Evolutionary conservation across 1,140 invertebrate genomes (phyloP), one percentile per base, ranked within the genome.

Genomic region (Drosophila sechellia): DNA sequence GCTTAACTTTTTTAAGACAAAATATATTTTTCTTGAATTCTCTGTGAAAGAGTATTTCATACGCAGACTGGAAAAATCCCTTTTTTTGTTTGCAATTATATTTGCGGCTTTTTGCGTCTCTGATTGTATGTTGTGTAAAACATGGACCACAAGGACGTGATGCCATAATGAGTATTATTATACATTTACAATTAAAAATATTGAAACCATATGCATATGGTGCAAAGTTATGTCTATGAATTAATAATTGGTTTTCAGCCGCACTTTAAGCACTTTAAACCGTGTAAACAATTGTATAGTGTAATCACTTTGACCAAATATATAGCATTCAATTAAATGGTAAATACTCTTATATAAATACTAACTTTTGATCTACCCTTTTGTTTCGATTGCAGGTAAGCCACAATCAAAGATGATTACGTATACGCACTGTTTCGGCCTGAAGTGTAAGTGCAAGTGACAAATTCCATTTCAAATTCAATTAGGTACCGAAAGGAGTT

Each of bases 401-500:
- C 66, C 45, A 64, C 49, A 56, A 42, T 45, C 37, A 56, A 63
- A 55, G 55, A 76, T 66, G 50, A 64, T 65, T 59, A 43, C 43
- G 25, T 65, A 76, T 56, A 70, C 42, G 15, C 52, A 56, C 49
- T 48, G 49, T 61, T 34, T 54, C 27, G 22, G 39, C 5, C 8
- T 27, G 34, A 76, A 79, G 56, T 61, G 80, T 84, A 84, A 83
- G 75, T 83, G 69, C 68, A 81, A 77, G 48, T 77, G 52, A 70
- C 49, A 54, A 66, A 57, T 42, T 65, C 20, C 34, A 78, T 52
- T 46, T 50, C 55, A 55, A 63, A 78, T 81, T 78, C 74, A 81
- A 81, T 81, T 81, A 83, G 55, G 52, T 15, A 10, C 43, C n/a
- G 20, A 56, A 43, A n/a, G 42, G 72, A 69, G 49, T 55, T 45